Evolutionary conservation across 2,888 invertebrate species (phyloP).

Genomic region (Caenorhabditis plicata): DNA sequence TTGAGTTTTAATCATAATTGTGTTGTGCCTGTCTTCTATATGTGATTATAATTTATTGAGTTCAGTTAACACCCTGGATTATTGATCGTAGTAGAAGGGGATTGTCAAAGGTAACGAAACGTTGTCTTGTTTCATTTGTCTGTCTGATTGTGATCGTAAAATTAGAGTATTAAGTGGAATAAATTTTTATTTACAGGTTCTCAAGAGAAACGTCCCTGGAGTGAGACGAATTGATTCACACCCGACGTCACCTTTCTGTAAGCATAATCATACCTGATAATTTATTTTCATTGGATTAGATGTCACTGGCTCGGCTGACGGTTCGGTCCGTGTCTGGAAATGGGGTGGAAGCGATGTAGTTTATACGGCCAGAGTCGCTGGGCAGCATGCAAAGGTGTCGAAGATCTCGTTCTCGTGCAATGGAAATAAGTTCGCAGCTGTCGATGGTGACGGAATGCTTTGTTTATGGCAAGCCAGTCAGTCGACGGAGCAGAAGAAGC

Average conservation of each 20-base stretch:
- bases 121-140: conserved; percentile 6
- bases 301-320: conserved; percentile 90
- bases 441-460: conserved; percentile 93
- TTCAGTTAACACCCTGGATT: conserved; percentile 78
- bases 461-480: conserved; percentile 84
- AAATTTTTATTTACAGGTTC: conserved; percentile 74
- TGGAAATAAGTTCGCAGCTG: conserved; percentile 80
- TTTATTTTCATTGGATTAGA: conserved; percentile 66
- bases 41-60: background rate
- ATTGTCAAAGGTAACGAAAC: conserved; percentile 71
- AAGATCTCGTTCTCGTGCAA: conserved; percentile 60
- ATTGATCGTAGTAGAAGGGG: conserved; percentile 94
- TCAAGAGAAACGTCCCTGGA: conserved; percentile 90
- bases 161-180: background rate
- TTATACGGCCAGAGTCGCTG: conserved; percentile 85
- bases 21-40: background rate
- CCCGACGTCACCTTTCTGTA: conserved; percentile 90
- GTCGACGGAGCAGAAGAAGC: conserved; percentile 53
- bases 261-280: conserved; percentile 69
- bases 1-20: conserved; percentile 2
- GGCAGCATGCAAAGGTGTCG: conserved; percentile 75
- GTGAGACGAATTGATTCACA: conserved; percentile 93
- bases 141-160: background rate
- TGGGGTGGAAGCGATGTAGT: conserved; percentile 89
- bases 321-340: conserved; percentile 94